These are phyloP conservation scores for Cheilinus undulatus DNA, from an alignment of 2,113 vertebrate genomes.

Conservation along the genomic window DNA sequence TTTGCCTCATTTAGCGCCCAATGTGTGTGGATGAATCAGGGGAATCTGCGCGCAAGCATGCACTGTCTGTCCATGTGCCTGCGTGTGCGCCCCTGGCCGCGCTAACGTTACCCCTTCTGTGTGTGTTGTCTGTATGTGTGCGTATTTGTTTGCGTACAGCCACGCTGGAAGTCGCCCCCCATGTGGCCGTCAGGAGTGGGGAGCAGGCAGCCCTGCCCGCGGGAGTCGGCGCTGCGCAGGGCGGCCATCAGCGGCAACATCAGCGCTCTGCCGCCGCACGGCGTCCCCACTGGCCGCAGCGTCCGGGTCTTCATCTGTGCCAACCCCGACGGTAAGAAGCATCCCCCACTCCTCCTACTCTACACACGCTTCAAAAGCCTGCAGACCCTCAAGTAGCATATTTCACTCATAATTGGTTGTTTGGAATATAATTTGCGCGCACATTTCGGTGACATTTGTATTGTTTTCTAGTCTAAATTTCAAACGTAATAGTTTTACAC, in stretches of 20 bases:
- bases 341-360: not conserved
- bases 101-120: slow-evolving; percentile 40
- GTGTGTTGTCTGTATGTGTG: not conserved
- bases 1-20: slow-evolving; percentile 42
- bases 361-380: not conserved
- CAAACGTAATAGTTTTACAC: no score
- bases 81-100: slow-evolving; percentile 34
- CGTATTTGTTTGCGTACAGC: slow-evolving; percentile 51
- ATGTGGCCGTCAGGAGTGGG: slow-evolving; percentile 94
- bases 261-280: slow-evolving; percentile 89
- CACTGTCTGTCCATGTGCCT: slow-evolving; percentile 29
- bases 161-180: slow-evolving; percentile 84
- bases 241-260: slow-evolving; percentile 93
- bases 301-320: slow-evolving; percentile 94
- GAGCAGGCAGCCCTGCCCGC: slow-evolving; percentile 88
- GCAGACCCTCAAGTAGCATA: no score
- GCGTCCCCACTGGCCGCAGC: slow-evolving; percentile 91
- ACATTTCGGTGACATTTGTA: no score
- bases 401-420: no score
- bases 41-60: slow-evolving; percentile 54
- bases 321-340: slow-evolving; percentile 92
- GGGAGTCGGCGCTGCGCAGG: slow-evolving; percentile 92
- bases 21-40: slow-evolving; percentile 43
- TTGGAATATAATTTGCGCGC: no score
- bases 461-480: no score